Evolutionary conservation across 2,888 invertebrate species (phyloP).

Genomic region (Heteromurus nitidus): DNA sequence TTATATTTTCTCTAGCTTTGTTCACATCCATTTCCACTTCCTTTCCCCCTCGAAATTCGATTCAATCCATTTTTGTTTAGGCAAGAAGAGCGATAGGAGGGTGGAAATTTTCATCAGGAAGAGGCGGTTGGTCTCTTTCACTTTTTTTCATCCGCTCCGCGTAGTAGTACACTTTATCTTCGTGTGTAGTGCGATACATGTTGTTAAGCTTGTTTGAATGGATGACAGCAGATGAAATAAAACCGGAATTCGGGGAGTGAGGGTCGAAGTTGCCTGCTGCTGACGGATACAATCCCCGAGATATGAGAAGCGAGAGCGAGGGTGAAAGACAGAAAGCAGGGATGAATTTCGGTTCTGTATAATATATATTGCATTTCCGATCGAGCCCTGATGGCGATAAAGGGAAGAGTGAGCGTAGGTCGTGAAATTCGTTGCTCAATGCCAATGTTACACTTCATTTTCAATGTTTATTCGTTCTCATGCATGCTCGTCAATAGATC

Average conservation of each 20-base stretch:
- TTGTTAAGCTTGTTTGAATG: conserved; percentile 29
- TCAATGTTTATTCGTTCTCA: neutral
- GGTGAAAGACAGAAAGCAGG: conserved; percentile 49
- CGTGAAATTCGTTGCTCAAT: conserved; percentile 16
- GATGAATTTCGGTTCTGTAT: conserved; percentile 22
- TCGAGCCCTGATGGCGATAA: too few species aligned
- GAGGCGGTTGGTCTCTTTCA: conserved; percentile 51
- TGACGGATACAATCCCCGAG: neutral
- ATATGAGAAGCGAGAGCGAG: conserved; percentile 18
- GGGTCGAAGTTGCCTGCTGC: conserved; percentile 42
- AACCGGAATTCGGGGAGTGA: conserved; percentile 61
- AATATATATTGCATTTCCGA: too few species aligned
- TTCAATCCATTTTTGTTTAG: conserved; percentile 23
- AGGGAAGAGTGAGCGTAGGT: conserved; percentile 28
- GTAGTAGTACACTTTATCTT: too few species aligned
- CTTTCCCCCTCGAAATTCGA: conserved; percentile 7
- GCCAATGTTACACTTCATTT: neutral
- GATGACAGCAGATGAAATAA: conserved; percentile 45
- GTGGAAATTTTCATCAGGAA: conserved; percentile 52
- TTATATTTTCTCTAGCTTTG: conserved; percentile 39
- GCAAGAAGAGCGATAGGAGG: conserved; percentile 32
- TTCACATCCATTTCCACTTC: neutral
- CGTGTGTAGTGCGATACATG: neutral
- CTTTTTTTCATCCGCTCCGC: conserved; percentile 28
- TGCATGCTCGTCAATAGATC: neutral